These are phyloP conservation scores for Brachyalestes nurse DNA, from an alignment of 2,797 vertebrate genomes.

Conservation along the genomic window DNA sequence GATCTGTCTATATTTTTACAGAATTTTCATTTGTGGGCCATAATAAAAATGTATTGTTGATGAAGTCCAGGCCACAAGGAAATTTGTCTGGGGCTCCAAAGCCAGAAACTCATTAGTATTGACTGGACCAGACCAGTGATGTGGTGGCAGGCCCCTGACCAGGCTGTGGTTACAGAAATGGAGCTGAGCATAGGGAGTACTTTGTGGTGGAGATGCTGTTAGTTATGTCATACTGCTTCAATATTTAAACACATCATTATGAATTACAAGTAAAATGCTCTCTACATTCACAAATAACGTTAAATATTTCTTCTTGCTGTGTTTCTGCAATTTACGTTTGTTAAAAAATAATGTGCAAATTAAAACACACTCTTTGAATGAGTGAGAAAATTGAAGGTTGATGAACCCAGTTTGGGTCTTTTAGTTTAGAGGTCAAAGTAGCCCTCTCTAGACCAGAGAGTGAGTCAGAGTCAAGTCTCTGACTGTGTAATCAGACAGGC, in stretches of 20 bases:
- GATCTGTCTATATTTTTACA: slow-evolving; percentile 31
- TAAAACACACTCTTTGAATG: not conserved
- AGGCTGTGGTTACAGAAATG: slow-evolving; percentile 48
- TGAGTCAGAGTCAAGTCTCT: slow-evolving; percentile 3
- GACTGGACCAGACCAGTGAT: slow-evolving; percentile 73
- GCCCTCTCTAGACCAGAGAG: slow-evolving; percentile 14
- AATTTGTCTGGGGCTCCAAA: slow-evolving; percentile 68
- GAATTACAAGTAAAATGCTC: not conserved
- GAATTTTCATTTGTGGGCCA: slow-evolving; percentile 54
- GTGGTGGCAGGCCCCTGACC: slow-evolving; percentile 65
- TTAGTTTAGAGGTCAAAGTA: slow-evolving; percentile 4
- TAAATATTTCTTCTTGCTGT: no score
- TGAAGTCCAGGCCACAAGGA: slow-evolving; percentile 72
- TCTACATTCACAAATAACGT: not conserved
- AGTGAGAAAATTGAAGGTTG: not conserved
- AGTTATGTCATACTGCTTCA: not conserved
- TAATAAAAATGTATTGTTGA: slow-evolving; percentile 80
- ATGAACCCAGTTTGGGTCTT: not conserved
- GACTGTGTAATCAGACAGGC: slow-evolving; percentile 31
- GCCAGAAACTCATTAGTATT: slow-evolving; percentile 79
- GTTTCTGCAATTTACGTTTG: no score
- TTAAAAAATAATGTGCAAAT: not conserved
- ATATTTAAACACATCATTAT: slow-evolving; percentile 3
- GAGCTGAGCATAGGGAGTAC: not conserved
- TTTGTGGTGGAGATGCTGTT: not conserved